A percentile compares a stretch with the other conserved stretches of the same genome.
Evolutionary conservation across 2,797 vertebrate species (phyloP).

Genomic region (Girardinus metallicus): DNA sequence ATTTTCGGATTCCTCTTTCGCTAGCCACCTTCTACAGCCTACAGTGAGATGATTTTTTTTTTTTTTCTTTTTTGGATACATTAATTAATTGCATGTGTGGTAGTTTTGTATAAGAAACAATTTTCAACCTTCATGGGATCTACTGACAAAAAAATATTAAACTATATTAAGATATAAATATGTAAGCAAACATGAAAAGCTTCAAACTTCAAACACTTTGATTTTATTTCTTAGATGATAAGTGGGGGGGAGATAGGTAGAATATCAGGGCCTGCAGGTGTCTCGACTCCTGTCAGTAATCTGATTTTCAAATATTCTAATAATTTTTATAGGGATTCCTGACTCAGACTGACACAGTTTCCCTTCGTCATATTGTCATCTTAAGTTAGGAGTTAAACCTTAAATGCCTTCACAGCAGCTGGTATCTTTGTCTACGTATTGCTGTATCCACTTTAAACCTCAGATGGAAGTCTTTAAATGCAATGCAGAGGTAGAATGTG

Average conservation of each 20-base stretch:
- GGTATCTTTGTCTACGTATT: slow-evolving; percentile 47
- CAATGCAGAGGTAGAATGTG: slow-evolving; percentile 2
- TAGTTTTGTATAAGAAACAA: not conserved
- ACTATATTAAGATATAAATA: too few relatives aligned
- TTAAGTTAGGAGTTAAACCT: slow-evolving; percentile 44
- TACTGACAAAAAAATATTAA: not conserved
- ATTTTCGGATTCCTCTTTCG: not conserved
- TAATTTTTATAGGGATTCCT: slow-evolving; percentile 6
- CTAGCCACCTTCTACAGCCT: not conserved
- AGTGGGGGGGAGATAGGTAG: not conserved
- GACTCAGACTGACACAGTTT: slow-evolving; percentile 13
- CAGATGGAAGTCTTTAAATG: slow-evolving; percentile 33
- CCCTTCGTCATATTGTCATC: slow-evolving; percentile 14
- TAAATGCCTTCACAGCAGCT: slow-evolving; percentile 15
- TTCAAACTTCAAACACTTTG: not conserved
- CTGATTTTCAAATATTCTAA: not conserved
- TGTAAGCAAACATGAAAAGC: too few relatives aligned
- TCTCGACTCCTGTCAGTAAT: slow-evolving; percentile 12
- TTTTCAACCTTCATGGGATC: not conserved
- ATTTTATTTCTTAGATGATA: not conserved
- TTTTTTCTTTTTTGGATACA: not conserved
- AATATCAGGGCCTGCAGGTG: not conserved
- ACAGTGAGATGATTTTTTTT: not conserved
- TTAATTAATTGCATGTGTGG: not conserved
- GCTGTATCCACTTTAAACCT: slow-evolving; percentile 25